phyloP scores from a whole-genome alignment of 2,113 vertebrate species.

The Neomonachus schauinslandi region DNA sequence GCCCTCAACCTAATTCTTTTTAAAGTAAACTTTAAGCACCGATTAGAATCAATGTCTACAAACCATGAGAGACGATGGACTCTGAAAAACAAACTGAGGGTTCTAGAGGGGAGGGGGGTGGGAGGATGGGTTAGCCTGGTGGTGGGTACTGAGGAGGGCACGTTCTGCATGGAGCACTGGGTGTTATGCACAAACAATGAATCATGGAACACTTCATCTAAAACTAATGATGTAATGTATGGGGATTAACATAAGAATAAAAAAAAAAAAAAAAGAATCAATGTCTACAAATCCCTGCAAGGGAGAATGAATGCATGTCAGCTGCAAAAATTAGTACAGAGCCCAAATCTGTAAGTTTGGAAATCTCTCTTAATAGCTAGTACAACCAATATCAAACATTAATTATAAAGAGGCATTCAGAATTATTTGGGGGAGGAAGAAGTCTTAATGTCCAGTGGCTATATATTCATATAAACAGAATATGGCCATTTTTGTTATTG shows the following conservation, averaged over 20 bases:
- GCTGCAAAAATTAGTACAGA: neutral
- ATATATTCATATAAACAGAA: neutral
- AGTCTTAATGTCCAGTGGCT: neutral
- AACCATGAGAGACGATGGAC: too few species aligned
- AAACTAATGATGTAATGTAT: too few species aligned
- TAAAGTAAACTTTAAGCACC: slow-evolving; percentile 20
- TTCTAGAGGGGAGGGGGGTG: too few species aligned
- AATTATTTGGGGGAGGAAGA: neutral
- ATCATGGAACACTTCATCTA: too few species aligned
- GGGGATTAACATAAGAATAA: too few species aligned
- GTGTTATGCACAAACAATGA: too few species aligned
- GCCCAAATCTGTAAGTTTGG: neutral
- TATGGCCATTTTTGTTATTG: neutral
- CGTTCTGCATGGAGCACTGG: too few species aligned
- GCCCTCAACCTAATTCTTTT: slow-evolving; percentile 35
- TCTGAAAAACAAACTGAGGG: too few species aligned
- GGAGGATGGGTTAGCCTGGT: too few species aligned
- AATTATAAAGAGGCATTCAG: neutral
- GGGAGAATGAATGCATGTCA: neutral
- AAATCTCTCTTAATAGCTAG: neutral
- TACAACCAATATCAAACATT: neutral
- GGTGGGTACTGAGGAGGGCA: too few species aligned
- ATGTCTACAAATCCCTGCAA: neutral
- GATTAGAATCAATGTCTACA: neutral
- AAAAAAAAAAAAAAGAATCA: too few species aligned